Evolutionary conservation across 2,888 invertebrate species (phyloP), one percentile per base, ranked within the genome.

Genomic region (Torymus auratus): DNA sequence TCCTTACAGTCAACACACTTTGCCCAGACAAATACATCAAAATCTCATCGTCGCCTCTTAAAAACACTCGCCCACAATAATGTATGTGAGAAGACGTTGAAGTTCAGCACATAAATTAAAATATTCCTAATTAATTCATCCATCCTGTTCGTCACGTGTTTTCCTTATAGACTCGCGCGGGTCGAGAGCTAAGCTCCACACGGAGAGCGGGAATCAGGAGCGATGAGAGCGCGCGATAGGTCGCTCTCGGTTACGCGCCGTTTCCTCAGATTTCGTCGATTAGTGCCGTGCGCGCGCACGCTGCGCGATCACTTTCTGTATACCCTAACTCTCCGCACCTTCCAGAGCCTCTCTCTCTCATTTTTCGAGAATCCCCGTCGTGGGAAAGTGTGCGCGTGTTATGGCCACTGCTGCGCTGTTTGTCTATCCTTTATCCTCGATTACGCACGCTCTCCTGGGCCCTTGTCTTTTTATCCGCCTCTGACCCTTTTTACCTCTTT

Each of bases 261-360:
- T 83, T 87, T 86, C 84, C 83, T 84, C 74, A 85, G 87, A 86
- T 86, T 86, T 84, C 79, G 84, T 84, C 82, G 87, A 88, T 87
- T 87, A 86, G 85, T 84, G 85, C 80, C 84, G 80, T 41, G 7
- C 41, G 41, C 41, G 41, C 41, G 41, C 41, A 83, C 81, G 55
- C 41, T n/a, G 15, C 17, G 50, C 56, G 60, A 67, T 78, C 76
- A 60, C 69, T 76, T 70, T 77, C 69, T 68, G 55, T 41, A 0
- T 41, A 41, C 20, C 20, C 41, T 41, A 41, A 41, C 41, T 41
- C 41, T 41, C 41, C 41, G 7, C 41, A 41, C 41, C 7, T 41
- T 41, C 41, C 28, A 2, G 4, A 13, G 52, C 56, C 55, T 60
- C 61, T 61, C 20, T 28, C 41, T 61, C 13, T 5, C n/a, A 14